Evolutionary conservation across 1,140 invertebrate genomes (phyloP), one percentile per base, ranked within the genome.

Genomic region (Sminthurinus signatus): DNA sequence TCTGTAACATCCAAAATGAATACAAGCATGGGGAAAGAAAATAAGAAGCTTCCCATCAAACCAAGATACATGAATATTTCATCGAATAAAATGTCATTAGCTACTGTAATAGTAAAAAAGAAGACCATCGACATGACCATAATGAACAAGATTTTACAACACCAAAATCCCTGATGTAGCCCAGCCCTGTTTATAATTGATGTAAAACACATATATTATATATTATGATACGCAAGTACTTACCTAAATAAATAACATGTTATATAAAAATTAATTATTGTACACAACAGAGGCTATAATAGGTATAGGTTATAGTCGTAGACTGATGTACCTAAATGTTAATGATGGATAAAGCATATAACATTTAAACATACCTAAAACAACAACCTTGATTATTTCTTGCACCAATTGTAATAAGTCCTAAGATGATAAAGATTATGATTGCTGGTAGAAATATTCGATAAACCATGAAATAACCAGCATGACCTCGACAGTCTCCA

Each of bases 381-480:
- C 52, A 21, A 17, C n/a, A 23, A 36, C 44, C 46, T 23, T 48
- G 10, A 48, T 19, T 48, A 19, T 8, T 48, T 8, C 2, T 8
- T 56, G 62, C 60, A 14, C 27, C 25, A 14, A 62, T 58, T 55
- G 60, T 62, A 27, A 29, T 12, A 1, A 66, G 23, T 14, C 39
- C 23, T 29, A 58, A 42, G 8, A 29, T 19, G 5, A 62, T 8
- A n/a, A 52, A 48, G 15, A 51, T 19, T 25, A 39, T 39, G 23
- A 52, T 55, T n/a, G 50, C 43, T 0, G 65, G 52, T 29, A 58
- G 27, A 23, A 67, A 67, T 19, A 36, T 57, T 27, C 65, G 43
- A 31, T 67, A 67, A 5, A 55, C 52, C 44, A 67, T 62, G 39
- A 62, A 67, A 27, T 67, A 67, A 25, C 65, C 65, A 2, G 59